Evolutionary conservation across 2,113 vertebrate genomes (phyloP).

Genomic region (Beaufortia kweichowensis): DNA sequence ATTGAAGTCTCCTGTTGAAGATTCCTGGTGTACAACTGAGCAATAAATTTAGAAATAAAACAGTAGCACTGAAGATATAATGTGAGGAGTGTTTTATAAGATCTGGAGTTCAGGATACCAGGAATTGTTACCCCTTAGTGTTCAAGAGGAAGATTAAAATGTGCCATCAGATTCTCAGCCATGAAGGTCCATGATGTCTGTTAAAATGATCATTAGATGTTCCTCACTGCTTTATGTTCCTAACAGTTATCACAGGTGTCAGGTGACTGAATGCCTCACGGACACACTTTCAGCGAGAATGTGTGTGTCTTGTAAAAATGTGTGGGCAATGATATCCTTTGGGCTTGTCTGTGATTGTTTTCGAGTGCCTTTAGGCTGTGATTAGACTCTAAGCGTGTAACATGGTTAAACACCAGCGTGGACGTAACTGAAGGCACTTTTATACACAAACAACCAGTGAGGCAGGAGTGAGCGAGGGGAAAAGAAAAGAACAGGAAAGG

Average conservation of each 20-base stretch:
- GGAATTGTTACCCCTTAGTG: neutral
- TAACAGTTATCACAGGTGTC: slow-evolving; percentile 6
- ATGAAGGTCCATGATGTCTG: slow-evolving; percentile 1
- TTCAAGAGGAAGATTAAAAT: neutral
- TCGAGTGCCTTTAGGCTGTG: neutral
- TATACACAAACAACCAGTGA: slow-evolving; percentile 9
- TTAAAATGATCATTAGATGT: neutral
- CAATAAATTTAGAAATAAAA: neutral
- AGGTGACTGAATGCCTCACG: neutral
- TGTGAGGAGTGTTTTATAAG: neutral
- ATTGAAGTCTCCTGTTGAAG: no score
- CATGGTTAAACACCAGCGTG: slow-evolving; percentile 2
- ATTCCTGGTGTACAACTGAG: neutral
- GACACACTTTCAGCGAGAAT: slow-evolving; percentile 5
- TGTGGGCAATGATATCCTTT: slow-evolving; percentile 8
- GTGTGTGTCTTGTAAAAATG: slow-evolving; percentile 10
- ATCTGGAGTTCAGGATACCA: neutral
- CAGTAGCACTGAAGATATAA: neutral
- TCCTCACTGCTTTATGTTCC: neutral
- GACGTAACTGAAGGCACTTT: slow-evolving; percentile 5
- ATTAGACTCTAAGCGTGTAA: neutral
- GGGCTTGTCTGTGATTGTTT: slow-evolving; percentile 3
- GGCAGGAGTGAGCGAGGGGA: neutral
- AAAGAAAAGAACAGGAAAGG: slow-evolving; percentile 2
- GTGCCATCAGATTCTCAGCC: neutral